Percentiles rank a stretch among this genome's conserved stretches.
phyloP scores from a whole-genome alignment of 2,797 vertebrate genomes.

The Ibycter americanus region DNA sequence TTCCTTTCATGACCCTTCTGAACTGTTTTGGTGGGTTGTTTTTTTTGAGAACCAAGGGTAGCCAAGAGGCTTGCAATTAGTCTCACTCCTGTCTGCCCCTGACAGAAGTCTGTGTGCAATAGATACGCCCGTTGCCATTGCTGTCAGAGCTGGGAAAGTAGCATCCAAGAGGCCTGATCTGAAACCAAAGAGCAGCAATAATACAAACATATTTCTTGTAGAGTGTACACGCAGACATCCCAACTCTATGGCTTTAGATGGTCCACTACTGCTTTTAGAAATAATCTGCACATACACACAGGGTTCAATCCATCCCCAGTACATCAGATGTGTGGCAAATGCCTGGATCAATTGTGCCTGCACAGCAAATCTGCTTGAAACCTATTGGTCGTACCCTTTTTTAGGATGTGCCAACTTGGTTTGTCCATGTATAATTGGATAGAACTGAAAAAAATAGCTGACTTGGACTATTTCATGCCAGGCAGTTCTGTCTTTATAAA shows the following conservation, averaged over 20 bases:
- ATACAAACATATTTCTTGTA: neutral
- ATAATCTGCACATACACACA: neutral
- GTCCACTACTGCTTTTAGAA: neutral
- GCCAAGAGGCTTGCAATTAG: neutral
- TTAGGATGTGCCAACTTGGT: neutral
- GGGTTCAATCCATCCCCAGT: neutral
- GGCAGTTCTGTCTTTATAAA: neutral
- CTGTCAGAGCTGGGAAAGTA: neutral
- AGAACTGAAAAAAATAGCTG: neutral
- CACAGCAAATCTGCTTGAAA: neutral
- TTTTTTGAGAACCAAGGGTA: neutral
- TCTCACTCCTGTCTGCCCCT: neutral
- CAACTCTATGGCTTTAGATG: neutral
- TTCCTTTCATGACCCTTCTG: neutral
- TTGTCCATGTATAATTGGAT: neutral
- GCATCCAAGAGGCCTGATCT: neutral
- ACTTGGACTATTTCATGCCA: neutral
- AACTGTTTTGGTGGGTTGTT: neutral
- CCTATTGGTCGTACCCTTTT: neutral
- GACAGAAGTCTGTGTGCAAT: neutral
- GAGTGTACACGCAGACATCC: neutral
- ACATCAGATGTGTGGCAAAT: neutral
- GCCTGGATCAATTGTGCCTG: neutral
- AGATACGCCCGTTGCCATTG: neutral
- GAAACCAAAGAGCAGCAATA: neutral